phyloP scores from a whole-genome alignment of 2,888 invertebrate genomes.

The Polymixis lichenea region DNA sequence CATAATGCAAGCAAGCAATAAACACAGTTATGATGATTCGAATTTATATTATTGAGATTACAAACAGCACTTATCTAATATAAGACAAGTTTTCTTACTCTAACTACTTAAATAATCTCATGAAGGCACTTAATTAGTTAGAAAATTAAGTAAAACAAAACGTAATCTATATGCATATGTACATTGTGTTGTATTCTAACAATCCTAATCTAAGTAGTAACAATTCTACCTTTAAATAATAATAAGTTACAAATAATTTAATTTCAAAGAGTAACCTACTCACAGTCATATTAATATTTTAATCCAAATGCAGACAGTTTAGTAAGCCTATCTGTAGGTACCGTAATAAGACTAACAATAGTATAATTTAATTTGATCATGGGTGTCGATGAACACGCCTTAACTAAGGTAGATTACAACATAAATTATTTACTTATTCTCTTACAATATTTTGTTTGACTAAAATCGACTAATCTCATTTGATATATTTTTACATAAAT shows the following conservation, averaged over 20 bases:
- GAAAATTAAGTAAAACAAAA: constrained; percentile 40
- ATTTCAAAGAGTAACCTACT: constrained; percentile 4
- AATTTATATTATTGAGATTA: constrained; percentile 70
- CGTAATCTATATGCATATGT: constrained; percentile 35
- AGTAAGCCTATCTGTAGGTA: constrained; percentile 1
- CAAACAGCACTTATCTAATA: constrained; percentile 66
- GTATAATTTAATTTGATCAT: constrained; percentile 31
- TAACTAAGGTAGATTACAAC: constrained; percentile 19
- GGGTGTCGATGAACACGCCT: constrained; percentile 8
- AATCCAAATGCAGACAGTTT: constrained; percentile 13
- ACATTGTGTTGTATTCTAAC: constrained; percentile 36
- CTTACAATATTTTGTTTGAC: constrained; percentile 56
- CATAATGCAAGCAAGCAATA: constrained; percentile 46
- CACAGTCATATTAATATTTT: constrained; percentile 14
- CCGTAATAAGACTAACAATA: constrained; percentile 27
- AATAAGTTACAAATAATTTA: constrained; percentile 50
- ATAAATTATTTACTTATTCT: constrained; percentile 29
- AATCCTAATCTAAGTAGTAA: constrained; percentile 35
- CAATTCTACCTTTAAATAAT: constrained; percentile 28
- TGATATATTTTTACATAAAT: constrained; percentile 50
- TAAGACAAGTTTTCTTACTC: constrained; percentile 62
- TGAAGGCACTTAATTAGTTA: constrained; percentile 62
- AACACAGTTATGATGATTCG: constrained; percentile 49
- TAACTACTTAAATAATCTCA: constrained; percentile 64
- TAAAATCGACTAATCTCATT: constrained; percentile 62